A percentile compares a stretch with the other conserved stretches of the same genome.
phyloP scores from a whole-genome alignment of 2,888 invertebrate genomes.

The Bembecia ichneumoniformis region DNA sequence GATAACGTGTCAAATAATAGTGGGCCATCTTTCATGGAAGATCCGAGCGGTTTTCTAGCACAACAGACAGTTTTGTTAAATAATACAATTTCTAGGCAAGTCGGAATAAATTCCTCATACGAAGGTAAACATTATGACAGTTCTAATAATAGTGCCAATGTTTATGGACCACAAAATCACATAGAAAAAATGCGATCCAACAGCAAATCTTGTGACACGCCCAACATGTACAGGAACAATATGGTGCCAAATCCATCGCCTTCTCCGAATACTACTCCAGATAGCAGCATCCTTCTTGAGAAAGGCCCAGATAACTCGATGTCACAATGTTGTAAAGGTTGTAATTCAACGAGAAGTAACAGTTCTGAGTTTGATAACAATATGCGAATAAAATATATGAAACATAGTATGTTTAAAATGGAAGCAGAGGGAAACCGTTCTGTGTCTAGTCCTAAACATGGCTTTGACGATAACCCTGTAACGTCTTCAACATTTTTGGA shows the following conservation, averaged over 20 bases:
- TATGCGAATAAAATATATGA: slow-evolving; percentile 50
- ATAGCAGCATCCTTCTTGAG: slow-evolving; percentile 58
- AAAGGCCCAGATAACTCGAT: slow-evolving; percentile 36
- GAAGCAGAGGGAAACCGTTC: slow-evolving; percentile 65
- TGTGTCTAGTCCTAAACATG: slow-evolving; percentile 70
- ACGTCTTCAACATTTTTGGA: slow-evolving; percentile 79
- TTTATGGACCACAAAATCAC: slow-evolving; percentile 33
- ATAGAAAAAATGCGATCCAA: slow-evolving; percentile 35
- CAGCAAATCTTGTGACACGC: slow-evolving; percentile 33
- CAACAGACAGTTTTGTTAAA: slow-evolving; percentile 91
- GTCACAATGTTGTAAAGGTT: slow-evolving; percentile 68
- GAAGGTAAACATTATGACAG: slow-evolving; percentile 44
- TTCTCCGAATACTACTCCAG: slow-evolving; percentile 59
- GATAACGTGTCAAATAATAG: slow-evolving; percentile 67
- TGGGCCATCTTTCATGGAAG: slow-evolving; percentile 89
- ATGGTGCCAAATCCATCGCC: slow-evolving; percentile 47
- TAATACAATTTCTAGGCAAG: slow-evolving; percentile 83
- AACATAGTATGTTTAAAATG: slow-evolving; percentile 53
- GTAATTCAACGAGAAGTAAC: slow-evolving; percentile 55
- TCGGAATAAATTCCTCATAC: slow-evolving; percentile 47
- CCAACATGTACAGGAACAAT: slow-evolving; percentile 42
- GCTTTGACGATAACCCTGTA: slow-evolving; percentile 74
- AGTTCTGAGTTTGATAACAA: slow-evolving; percentile 54
- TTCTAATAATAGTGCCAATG: slow-evolving; percentile 16
- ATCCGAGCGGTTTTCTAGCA: slow-evolving; percentile 91